Percentiles rank a stretch among this genome's conserved stretches.
These are phyloP conservation scores for Percopsis transmontana DNA, from an alignment of 2,113 vertebrate species.

Conservation along the genomic window DNA sequence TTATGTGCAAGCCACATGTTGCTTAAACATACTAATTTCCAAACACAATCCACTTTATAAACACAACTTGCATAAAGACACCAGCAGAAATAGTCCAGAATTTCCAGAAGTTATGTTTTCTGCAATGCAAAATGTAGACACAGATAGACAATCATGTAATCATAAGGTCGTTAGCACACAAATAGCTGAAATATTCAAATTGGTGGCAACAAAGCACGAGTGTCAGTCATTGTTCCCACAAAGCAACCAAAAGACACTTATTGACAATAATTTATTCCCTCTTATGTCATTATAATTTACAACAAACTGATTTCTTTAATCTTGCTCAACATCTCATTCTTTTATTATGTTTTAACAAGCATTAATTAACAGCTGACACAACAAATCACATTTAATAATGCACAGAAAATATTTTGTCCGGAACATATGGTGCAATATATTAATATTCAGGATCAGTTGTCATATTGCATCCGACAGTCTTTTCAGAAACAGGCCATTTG, in stretches of 20 bases:
- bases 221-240: conserved; percentile 49
- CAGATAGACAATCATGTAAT: conserved; percentile 15
- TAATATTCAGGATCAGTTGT: conserved; percentile 71
- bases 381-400: conserved; percentile 73
- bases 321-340: conserved; percentile 63
- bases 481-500: conserved; percentile 51
- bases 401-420: conserved; percentile 56
- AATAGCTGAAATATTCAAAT: conserved; percentile 52
- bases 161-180: conserved; percentile 39
- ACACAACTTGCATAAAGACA: no score
- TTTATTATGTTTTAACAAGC: conserved; percentile 70
- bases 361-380: conserved; percentile 71
- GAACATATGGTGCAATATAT: conserved; percentile 73
- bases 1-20: background rate
- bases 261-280: conserved; percentile 63
- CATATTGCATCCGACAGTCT: conserved; percentile 45
- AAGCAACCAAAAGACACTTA: conserved; percentile 54
- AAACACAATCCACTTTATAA: background rate
- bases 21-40: background rate
- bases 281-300: conserved; percentile 55
- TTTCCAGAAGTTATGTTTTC: background rate
- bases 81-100: conserved; percentile 9
- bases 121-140: conserved; percentile 2
- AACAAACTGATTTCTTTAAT: conserved; percentile 67
- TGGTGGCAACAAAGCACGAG: conserved; percentile 45